Base-by-base conservation (phyloP, 2,888 invertebrate genomes). In the Cryptops parisi region DNA sequence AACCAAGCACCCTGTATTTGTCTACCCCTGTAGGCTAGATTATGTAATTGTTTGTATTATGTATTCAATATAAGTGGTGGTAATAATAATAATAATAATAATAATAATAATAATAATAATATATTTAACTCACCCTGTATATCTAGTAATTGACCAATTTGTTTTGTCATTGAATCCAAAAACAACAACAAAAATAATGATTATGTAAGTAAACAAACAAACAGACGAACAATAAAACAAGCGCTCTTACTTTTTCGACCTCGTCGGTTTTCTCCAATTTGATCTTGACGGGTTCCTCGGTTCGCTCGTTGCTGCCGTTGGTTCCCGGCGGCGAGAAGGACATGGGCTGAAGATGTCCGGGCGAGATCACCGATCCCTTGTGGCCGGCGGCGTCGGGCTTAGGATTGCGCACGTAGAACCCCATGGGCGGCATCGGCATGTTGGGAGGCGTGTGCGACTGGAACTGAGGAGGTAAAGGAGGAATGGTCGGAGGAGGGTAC, bases 381-480 rank as follows among this genome's bases (percentile, higher is more conserved):
- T 23, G 25, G 41, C 41, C 41, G 38, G 21, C 23, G 21, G 48
- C n/a, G 12, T 50, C 50, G 23, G 40, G 40, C 4, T 24, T 39
- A 2, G 50, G 40, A 19, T 23, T 50, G 1, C 50, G 15, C 2
- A 50, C 41, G 17, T 50, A 50, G 23, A 50, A 50, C 2, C 50
- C 50, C 24, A 50, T 41, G 2, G 50, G 50, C 3, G 50, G 50
- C 50, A 50, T 50, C 9, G 50, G 50, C 50, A 50, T 50, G 12
- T 50, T 50, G 24, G 50, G 50, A 23, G 50, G 50, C 17, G 40
- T 41, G 4, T 41, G 50, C 9, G 50, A 23, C 25, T 50, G 50
- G 41, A 50, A 50, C n/a, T 39, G 50, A 9, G 22, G 25, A 12
- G 40, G 50, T 19, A 50, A 41, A 2, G 24, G 50, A n/a, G 50